Evolutionary conservation across 2,113 vertebrate species (phyloP).

Genomic region (Recurvirostra avosetta): DNA sequence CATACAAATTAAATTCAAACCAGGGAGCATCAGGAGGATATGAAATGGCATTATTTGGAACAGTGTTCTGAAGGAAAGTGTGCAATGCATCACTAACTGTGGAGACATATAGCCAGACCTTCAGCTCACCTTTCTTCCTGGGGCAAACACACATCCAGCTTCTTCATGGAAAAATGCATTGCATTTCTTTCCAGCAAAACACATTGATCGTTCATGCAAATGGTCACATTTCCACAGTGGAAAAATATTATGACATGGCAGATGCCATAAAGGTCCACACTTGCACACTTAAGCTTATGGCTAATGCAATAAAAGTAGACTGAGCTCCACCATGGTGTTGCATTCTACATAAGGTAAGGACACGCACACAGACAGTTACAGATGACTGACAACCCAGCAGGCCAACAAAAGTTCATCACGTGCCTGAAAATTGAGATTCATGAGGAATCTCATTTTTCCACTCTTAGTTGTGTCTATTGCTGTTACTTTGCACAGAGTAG

Average conservation of each 20-base stretch:
- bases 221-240: background rate
- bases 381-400: background rate
- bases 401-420: background rate
- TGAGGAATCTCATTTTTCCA: background rate
- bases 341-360: background rate
- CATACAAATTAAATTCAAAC: conserved; percentile 51
- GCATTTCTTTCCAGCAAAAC: background rate
- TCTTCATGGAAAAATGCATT: background rate
- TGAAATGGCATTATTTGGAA: conserved; percentile 50
- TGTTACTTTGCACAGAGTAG: background rate
- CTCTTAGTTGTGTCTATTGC: background rate
- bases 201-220: background rate
- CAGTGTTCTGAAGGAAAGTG: background rate
- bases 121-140: conserved; percentile 36
- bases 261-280: background rate
- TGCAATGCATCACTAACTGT: conserved; percentile 3
- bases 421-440: background rate
- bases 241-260: background rate
- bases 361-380: background rate
- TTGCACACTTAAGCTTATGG: background rate
- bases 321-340: background rate
- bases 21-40: background rate
- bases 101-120: background rate
- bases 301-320: background rate
- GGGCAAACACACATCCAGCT: background rate